phyloP scores from a whole-genome alignment of 2,113 vertebrate species.

The Corythaixoides concolor region DNA sequence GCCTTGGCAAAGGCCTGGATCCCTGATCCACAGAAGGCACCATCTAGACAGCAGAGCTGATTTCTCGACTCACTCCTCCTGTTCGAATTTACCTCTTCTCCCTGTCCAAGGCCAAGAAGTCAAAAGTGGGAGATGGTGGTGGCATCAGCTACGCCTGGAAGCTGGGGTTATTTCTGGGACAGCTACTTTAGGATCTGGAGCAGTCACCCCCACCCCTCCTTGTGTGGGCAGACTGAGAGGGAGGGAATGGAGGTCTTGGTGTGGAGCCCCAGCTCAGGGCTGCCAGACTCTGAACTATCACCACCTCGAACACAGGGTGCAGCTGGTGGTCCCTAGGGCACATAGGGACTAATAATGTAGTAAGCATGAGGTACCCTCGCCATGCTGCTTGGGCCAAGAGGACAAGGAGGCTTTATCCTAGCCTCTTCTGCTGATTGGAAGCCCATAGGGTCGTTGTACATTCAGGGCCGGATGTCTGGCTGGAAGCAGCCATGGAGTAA shows the following conservation, averaged over 20 bases:
- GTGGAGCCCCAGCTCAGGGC: neutral
- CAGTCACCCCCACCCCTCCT: neutral
- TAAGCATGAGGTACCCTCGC: neutral
- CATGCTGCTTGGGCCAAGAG: neutral
- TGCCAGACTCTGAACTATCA: neutral
- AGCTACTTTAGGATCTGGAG: neutral
- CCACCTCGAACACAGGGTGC: neutral
- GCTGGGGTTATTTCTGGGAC: neutral
- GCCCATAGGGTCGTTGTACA: rapidly evolving
- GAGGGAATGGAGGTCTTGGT: rapidly evolving
- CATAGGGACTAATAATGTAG: too few species aligned
- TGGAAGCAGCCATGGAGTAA: neutral
- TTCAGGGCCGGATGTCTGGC: neutral
- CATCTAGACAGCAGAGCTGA: neutral
- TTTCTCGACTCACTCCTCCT: neutral
- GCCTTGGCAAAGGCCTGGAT: neutral
- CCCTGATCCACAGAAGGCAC: neutral
- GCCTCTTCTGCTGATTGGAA: neutral
- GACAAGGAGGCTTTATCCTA: neutral
- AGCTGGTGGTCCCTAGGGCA: neutral
- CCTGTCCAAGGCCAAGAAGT: neutral
- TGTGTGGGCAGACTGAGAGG: neutral
- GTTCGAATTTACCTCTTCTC: neutral
- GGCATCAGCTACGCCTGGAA: neutral
- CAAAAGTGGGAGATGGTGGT: neutral